A percentile compares a stretch with the other conserved stretches of the same genome.
Evolutionary conservation across 2,888 invertebrate species (phyloP).

Genomic region (Nephrotoma guestfalica): DNA sequence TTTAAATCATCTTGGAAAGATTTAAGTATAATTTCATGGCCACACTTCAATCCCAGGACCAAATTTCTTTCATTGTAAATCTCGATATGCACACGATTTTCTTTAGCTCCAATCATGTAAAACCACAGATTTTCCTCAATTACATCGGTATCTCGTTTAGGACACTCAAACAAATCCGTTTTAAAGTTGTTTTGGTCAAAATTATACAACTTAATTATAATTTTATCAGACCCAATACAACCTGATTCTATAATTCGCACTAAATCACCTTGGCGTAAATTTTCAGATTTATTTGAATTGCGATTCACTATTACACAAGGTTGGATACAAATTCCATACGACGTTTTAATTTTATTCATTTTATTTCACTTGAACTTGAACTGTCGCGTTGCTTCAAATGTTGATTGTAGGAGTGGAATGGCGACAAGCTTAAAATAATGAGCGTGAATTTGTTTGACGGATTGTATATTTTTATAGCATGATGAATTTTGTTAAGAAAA

Average conservation of each 20-base stretch:
- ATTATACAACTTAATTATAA: neutral
- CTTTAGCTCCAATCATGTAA: neutral
- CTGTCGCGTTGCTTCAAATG: neutral
- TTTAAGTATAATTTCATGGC: neutral
- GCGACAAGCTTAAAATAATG: no score
- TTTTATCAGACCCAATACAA: neutral
- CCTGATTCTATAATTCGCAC: neutral
- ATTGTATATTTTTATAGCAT: neutral
- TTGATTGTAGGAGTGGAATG: neutral
- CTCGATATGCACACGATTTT: neutral
- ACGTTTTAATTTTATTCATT: neutral
- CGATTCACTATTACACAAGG: neutral
- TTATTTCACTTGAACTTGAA: neutral
- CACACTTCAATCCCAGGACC: neutral
- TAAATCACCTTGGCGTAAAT: neutral
- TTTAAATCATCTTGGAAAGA: neutral
- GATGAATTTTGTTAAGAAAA: neutral
- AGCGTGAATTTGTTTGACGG: neutral
- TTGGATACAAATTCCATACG: neutral
- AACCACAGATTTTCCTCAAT: neutral
- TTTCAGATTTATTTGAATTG: neutral
- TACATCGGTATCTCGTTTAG: neutral
- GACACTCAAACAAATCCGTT: neutral
- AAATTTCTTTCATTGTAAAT: neutral
- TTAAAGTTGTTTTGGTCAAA: neutral